Percentiles rank a stretch among this genome's conserved stretches.
Conservation (phyloP, 2,888 invertebrate genomes). For the Hermaeophaga mercurialis region DNA sequence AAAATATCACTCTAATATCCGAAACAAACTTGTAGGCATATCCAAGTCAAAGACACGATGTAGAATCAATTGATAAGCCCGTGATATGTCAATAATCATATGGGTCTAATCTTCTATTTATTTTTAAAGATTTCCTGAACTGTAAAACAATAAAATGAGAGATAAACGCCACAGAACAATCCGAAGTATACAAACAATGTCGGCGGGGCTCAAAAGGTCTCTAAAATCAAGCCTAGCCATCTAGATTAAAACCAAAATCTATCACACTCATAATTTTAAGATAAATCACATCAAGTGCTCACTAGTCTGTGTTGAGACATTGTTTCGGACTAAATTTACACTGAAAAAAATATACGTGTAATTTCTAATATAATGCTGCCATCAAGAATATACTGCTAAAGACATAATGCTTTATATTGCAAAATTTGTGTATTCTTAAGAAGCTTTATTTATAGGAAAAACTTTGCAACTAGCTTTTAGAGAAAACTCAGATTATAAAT, state of each 20-base stretch:
- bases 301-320: slow-evolving; percentile 12
- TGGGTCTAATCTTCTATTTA: slow-evolving; percentile 26
- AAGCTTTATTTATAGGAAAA: background rate
- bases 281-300: slow-evolving; percentile 42
- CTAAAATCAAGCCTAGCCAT: slow-evolving; percentile 29
- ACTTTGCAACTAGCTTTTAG: too few species aligned
- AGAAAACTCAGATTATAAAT: too few species aligned
- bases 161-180: slow-evolving; percentile 34
- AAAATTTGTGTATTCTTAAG: too few species aligned
- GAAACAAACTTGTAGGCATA: background rate
- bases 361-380: too few species aligned
- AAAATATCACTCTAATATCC: background rate
- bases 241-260: slow-evolving; percentile 45
- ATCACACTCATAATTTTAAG: slow-evolving; percentile 46
- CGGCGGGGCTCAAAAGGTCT: slow-evolving; percentile 35
- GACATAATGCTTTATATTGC: too few species aligned
- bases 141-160: slow-evolving; percentile 39
- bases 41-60: slow-evolving; percentile 1
- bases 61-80: slow-evolving; percentile 12
- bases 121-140: slow-evolving; percentile 34
- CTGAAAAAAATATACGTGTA: background rate
- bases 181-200: slow-evolving; percentile 39
- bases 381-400: too few species aligned
- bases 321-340: background rate
- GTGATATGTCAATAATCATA: slow-evolving; percentile 12